These are phyloP conservation scores for Drosophila carrolli DNA, from an alignment of 1,140 invertebrate species.

Conservation along the genomic window DNA sequence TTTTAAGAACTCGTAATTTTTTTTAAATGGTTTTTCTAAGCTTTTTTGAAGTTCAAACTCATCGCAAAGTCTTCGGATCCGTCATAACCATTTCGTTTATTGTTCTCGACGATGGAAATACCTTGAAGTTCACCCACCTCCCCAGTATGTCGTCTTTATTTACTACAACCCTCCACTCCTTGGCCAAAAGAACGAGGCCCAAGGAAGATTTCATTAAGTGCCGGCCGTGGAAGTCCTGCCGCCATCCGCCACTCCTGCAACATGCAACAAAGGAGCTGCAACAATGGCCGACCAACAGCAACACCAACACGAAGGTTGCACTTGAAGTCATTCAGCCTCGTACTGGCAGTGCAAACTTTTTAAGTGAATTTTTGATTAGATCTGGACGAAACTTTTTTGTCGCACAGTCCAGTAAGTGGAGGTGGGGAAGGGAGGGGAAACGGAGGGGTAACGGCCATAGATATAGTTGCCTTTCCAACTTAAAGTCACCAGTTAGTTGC, in stretches of 20 bases:
- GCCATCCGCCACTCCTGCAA: constrained; percentile 10
- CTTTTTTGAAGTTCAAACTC: neutral
- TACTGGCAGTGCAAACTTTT: constrained; percentile 73
- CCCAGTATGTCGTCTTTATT: constrained; percentile 7
- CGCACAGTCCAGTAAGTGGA: constrained; percentile 47
- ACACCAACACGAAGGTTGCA: constrained; percentile 34
- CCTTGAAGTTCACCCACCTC: neutral
- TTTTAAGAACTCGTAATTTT: too few species aligned
- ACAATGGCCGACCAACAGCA: constrained; percentile 47
- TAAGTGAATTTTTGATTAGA: constrained; percentile 83
- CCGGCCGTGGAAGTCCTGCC: constrained; percentile 25
- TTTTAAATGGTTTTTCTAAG: neutral
- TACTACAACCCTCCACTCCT: constrained; percentile 1
- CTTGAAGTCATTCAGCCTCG: constrained; percentile 64
- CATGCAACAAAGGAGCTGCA: constrained; percentile 49
- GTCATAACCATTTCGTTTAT: neutral
- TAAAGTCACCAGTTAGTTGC: constrained; percentile 74
- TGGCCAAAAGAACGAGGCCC: constrained; percentile 7
- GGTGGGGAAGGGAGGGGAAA: neutral
- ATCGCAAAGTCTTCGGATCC: too few species aligned
- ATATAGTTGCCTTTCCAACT: constrained; percentile 57
- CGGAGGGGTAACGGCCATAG: constrained; percentile 22
- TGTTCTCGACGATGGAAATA: too few species aligned
- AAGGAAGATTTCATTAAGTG: constrained; percentile 50
- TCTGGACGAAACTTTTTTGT: constrained; percentile 79